These are phyloP conservation scores for Apis laboriosa DNA, from an alignment of 1,140 invertebrate species.

Conservation along the genomic window DNA sequence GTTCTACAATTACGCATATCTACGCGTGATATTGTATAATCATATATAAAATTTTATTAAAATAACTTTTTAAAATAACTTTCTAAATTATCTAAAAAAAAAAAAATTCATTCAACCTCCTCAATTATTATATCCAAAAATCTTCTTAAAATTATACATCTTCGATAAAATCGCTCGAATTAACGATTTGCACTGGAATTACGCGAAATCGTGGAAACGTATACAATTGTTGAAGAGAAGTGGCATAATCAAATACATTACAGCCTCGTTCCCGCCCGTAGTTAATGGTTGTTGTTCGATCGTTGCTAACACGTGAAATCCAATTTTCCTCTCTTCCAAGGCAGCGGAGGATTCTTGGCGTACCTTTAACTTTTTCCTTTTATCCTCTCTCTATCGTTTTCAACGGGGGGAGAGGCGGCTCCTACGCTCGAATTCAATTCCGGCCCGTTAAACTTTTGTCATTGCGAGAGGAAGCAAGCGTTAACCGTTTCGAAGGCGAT, in stretches of 20 bases:
- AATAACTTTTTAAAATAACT: too few species aligned
- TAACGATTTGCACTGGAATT: neutral
- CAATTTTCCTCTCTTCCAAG: conserved; percentile 60
- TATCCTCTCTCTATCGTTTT: conserved; percentile 30
- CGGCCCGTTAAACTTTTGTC: conserved; percentile 66
- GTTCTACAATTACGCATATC: too few species aligned
- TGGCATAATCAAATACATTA: conserved; percentile 22
- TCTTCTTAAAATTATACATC: neutral
- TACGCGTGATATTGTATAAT: too few species aligned
- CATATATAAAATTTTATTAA: too few species aligned
- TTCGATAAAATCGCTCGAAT: neutral
- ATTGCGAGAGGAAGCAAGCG: conserved; percentile 40
- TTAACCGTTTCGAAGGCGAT: conserved; percentile 46
- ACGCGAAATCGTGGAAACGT: neutral
- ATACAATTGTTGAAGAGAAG: neutral
- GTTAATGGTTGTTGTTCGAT: conserved; percentile 34
- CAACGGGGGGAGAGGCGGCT: neutral
- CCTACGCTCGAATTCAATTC: conserved; percentile 56
- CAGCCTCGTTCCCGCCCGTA: conserved; percentile 3
- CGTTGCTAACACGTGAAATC: conserved; percentile 59
- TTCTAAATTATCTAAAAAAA: too few species aligned
- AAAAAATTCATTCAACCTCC: too few species aligned
- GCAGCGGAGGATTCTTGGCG: conserved; percentile 25
- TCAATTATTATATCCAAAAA: too few species aligned
- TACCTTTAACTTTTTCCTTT: conserved; percentile 41